phyloP scores from a whole-genome alignment of 1,140 invertebrate genomes.

The Camponotus vicinus region DNA sequence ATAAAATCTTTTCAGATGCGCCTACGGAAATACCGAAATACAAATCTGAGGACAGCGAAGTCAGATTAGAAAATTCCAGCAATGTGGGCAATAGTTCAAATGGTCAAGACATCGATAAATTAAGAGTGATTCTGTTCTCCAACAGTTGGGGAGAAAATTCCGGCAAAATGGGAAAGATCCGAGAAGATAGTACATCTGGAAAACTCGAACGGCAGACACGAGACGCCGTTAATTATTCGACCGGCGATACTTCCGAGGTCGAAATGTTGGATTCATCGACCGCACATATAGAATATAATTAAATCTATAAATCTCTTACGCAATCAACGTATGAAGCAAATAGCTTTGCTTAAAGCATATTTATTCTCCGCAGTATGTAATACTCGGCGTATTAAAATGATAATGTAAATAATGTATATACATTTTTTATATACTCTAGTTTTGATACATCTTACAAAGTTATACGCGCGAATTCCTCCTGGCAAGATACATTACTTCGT shows the following conservation, averaged over 20 bases:
- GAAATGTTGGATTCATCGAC: conserved; percentile 86
- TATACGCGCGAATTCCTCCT: not conserved
- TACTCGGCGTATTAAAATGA: conserved; percentile 1
- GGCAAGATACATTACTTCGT: not conserved
- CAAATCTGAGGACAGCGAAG: conserved; percentile 69
- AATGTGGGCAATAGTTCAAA: conserved; percentile 62
- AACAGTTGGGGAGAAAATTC: conserved; percentile 82
- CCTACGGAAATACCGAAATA: conserved; percentile 85
- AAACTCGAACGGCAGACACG: conserved; percentile 76
- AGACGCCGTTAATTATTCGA: conserved; percentile 82
- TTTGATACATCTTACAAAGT: conserved; percentile 31
- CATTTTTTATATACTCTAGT: conserved; percentile 27
- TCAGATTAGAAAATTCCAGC: conserved; percentile 70
- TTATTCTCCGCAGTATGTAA: not conserved
- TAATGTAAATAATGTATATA: conserved; percentile 18
- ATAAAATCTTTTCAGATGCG: conserved; percentile 80
- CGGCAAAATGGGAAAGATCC: conserved; percentile 67
- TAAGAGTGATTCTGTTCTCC: conserved; percentile 83
- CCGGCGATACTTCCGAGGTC: conserved; percentile 84
- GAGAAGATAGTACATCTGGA: conserved; percentile 76
- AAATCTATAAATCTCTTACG: conserved; percentile 39
- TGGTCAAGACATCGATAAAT: conserved; percentile 80
- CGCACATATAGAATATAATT: conserved; percentile 83
- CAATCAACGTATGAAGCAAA: not conserved
- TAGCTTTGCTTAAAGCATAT: conserved; percentile 18